These are phyloP conservation scores for Deroplatys truncata DNA, from an alignment of 2,888 invertebrate species.

Conservation along the genomic window DNA sequence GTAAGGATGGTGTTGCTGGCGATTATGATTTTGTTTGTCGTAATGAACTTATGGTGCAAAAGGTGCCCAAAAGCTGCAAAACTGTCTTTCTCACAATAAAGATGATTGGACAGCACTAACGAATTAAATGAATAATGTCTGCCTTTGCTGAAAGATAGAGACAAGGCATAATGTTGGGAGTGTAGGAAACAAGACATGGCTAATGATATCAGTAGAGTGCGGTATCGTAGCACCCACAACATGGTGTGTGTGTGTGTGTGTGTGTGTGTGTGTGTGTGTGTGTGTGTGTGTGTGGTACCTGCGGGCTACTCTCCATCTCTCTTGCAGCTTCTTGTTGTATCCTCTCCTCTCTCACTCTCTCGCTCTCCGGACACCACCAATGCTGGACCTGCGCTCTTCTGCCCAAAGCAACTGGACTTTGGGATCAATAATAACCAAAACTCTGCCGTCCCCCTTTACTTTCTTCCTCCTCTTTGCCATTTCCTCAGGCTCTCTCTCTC, in stretches of 20 bases:
- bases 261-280: too few relatives aligned
- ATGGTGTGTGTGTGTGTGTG: not conserved
- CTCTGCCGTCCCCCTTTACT: not conserved
- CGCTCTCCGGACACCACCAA: not conserved
- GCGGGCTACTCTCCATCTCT: not conserved
- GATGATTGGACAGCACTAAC: not conserved
- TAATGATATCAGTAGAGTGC: not conserved
- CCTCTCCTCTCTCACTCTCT: not conserved
- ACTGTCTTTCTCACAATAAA: too few relatives aligned
- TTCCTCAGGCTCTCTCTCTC: not conserved
- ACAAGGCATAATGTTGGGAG: too few relatives aligned
- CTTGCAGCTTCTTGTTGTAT: not conserved
- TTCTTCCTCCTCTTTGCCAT: not conserved
- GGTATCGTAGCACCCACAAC: not conserved
- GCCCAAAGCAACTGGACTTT: constrained; percentile 17
- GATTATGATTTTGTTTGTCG: too few relatives aligned
- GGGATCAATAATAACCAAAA: constrained; percentile 24
- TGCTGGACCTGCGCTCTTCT: constrained; percentile 13
- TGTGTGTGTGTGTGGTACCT: not conserved
- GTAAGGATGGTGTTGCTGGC: too few relatives aligned
- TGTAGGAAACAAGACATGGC: not conserved
- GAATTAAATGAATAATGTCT: not conserved
- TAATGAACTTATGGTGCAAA: too few relatives aligned
- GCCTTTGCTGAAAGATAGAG: not conserved
- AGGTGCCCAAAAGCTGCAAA: too few relatives aligned